These are phyloP conservation scores for Mungos mungo DNA, from an alignment of 2,113 vertebrate species.

Conservation along the genomic window DNA sequence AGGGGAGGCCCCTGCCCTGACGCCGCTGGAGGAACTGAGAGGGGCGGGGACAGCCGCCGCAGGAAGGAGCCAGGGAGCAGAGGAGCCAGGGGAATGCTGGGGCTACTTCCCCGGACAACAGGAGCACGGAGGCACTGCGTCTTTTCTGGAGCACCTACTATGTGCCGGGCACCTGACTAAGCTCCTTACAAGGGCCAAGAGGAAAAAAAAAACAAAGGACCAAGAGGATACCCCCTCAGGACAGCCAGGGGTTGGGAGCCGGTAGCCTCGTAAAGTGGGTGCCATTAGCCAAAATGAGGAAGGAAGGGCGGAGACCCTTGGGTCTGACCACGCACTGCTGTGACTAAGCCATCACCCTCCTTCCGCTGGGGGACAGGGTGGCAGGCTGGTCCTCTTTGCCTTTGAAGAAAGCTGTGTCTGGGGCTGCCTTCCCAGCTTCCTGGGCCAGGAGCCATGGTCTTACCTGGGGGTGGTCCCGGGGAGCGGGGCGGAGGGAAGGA, in stretches of 20 bases:
- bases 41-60: neutral
- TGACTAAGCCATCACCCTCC: neutral
- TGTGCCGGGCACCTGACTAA: neutral
- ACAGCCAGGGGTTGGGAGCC: neutral
- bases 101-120: neutral
- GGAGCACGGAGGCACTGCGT: neutral
- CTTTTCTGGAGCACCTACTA: neutral
- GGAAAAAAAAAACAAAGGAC: no score
- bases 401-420: neutral
- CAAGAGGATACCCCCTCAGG: neutral
- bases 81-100: fast-evolving
- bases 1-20: neutral
- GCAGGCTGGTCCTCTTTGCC: neutral
- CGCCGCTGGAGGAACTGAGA: neutral
- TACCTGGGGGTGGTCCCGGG: neutral
- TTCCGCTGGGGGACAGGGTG: neutral
- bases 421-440: neutral
- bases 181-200: neutral
- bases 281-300: neutral
- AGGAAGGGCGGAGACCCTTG: neutral
- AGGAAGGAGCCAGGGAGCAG: neutral
- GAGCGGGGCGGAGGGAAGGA: neutral
- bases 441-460: neutral
- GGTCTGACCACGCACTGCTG: neutral
- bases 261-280: neutral